Conservation (phyloP, 1,140 invertebrate species). For the Drosophila gunungcola region DNA sequence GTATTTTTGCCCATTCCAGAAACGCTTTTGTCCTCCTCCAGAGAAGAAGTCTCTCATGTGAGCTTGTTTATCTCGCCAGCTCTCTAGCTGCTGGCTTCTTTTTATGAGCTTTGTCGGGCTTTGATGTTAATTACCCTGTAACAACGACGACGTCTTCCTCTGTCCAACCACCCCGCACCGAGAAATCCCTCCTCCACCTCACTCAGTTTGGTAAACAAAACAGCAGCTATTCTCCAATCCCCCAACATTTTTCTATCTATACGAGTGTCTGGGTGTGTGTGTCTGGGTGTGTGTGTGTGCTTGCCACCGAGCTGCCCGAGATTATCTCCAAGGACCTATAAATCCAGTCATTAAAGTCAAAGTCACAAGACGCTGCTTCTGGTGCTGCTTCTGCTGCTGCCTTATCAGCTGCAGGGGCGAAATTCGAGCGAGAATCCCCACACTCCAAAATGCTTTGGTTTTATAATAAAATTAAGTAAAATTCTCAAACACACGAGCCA, state of each 20-base stretch:
- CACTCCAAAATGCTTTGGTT: conserved; percentile 24
- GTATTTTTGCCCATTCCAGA: neutral
- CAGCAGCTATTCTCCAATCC: conserved; percentile 42
- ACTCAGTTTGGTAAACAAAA: conserved; percentile 67
- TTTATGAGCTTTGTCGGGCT: conserved; percentile 82
- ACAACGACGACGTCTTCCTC: conserved; percentile 63
- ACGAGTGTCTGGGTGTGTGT: conserved; percentile 1
- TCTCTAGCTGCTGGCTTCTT: conserved; percentile 66
- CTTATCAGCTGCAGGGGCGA: conserved; percentile 66
- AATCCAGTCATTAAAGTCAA: conserved; percentile 85
- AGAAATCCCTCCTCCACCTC: neutral
- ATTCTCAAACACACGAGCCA: conserved; percentile 30
- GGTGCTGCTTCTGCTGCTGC: neutral
- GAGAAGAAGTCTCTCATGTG: conserved; percentile 40
- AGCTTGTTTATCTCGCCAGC: conserved; percentile 74
- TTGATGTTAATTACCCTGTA: conserved; percentile 84
- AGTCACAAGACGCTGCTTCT: conserved; percentile 80
- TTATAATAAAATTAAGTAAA: conserved; percentile 79
- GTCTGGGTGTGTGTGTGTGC: conserved; percentile 29
- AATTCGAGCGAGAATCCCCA: conserved; percentile 22
- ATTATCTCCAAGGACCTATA: conserved; percentile 85
- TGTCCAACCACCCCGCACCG: conserved; percentile 26
- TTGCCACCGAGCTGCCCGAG: conserved; percentile 59
- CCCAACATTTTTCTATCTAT: conserved; percentile 15
- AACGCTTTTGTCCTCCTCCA: conserved; percentile 14